Conservation (phyloP, 1,140 invertebrate species). For the Drosophila sp. region DNA sequence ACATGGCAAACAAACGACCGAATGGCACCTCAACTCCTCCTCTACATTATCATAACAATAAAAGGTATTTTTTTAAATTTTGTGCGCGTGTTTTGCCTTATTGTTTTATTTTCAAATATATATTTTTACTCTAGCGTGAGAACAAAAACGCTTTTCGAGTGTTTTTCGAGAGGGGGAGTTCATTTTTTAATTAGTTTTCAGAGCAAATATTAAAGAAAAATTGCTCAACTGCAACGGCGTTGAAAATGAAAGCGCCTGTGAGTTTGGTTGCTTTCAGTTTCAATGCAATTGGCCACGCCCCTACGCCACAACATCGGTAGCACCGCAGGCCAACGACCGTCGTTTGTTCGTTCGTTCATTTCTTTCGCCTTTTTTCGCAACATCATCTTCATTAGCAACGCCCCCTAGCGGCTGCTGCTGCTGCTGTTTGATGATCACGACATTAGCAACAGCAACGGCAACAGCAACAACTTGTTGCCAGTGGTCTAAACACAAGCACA, state of each 20-base stretch:
- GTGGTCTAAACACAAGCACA: neutral
- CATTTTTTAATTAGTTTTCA: slow-evolving; percentile 38
- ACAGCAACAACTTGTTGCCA: slow-evolving; percentile 22
- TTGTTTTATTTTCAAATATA: slow-evolving; percentile 38
- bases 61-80: slow-evolving; percentile 64
- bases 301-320: neutral
- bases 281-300: slow-evolving; percentile 57
- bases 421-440: neutral
- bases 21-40: slow-evolving; percentile 28
- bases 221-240: slow-evolving; percentile 24
- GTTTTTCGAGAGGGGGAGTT: slow-evolving; percentile 11
- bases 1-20: slow-evolving; percentile 56
- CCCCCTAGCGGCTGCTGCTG: slow-evolving; percentile 11
- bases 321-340: slow-evolving; percentile 48
- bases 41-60: slow-evolving; percentile 69
- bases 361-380: slow-evolving; percentile 48
- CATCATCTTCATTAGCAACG: slow-evolving; percentile 73
- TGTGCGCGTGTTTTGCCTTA: slow-evolving; percentile 52
- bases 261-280: slow-evolving; percentile 61
- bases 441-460: slow-evolving; percentile 15
- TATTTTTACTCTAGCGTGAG: slow-evolving; percentile 50
- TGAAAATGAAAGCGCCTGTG: slow-evolving; percentile 65
- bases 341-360: slow-evolving; percentile 34
- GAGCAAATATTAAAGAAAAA: slow-evolving; percentile 29
- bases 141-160: slow-evolving; percentile 47